These are phyloP conservation scores for Diorhabda carinulata DNA, from an alignment of 1,140 invertebrate genomes.

Conservation along the genomic window DNA sequence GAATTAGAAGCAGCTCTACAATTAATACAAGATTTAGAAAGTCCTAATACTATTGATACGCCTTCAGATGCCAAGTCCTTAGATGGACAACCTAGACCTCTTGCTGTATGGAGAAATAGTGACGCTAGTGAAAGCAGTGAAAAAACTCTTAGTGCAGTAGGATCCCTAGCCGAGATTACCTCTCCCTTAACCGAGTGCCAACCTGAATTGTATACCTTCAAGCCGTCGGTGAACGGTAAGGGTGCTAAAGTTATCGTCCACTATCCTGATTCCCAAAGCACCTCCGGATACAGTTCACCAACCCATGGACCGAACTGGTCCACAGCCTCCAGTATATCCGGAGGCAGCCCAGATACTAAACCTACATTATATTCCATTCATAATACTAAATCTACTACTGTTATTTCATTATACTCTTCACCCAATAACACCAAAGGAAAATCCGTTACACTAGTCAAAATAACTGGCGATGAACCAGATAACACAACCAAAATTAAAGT, in stretches of 20 bases:
- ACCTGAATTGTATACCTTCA: constrained; percentile 38
- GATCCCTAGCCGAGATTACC: constrained; percentile 42
- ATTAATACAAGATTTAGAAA: constrained; percentile 51
- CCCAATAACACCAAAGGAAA: constrained; percentile 37
- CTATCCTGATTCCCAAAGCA: constrained; percentile 47
- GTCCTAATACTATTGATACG: constrained; percentile 50
- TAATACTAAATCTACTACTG: constrained; percentile 43
- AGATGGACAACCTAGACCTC: constrained; percentile 25
- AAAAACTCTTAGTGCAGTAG: constrained; percentile 46
- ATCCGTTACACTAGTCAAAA: constrained; percentile 46
- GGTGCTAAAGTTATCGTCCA: constrained; percentile 39
- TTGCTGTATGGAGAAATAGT: constrained; percentile 41
- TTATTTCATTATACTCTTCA: constrained; percentile 44
- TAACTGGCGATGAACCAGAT: constrained; percentile 34
- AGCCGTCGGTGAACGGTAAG: constrained; percentile 43
- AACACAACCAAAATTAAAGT: constrained; percentile 7
- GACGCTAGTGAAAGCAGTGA: constrained; percentile 44
- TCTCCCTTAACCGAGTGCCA: constrained; percentile 41
- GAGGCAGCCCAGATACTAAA: constrained; percentile 42
- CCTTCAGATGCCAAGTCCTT: constrained; percentile 41
- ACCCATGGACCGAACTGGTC: constrained; percentile 44
- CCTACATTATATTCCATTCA: constrained; percentile 44
- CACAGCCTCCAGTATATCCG: constrained; percentile 44
- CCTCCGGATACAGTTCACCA: constrained; percentile 50
- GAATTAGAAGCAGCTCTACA: constrained; percentile 51